Evolutionary conservation across 2,797 vertebrate species (phyloP), one percentile per base, ranked within the genome.

Genomic region (Clamator glandarius): DNA sequence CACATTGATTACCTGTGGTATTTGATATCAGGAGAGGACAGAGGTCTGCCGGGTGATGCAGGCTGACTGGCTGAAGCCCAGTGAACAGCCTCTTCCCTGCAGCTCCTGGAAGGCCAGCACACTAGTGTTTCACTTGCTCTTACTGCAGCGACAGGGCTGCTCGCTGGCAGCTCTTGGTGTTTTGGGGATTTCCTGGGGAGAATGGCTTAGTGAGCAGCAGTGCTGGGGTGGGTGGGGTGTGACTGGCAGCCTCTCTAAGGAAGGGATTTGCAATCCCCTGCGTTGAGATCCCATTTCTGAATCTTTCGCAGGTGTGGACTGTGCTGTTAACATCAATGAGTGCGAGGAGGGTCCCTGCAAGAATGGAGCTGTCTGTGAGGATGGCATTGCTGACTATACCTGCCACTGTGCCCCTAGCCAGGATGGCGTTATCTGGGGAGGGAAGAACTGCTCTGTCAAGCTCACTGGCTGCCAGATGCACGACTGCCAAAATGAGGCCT

Each of bases 271-370:
- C 94, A n/a, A 6, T 41, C 82, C 73, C 35, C 77, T 17, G 67
- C 83, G 19, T 57, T 87, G 89, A 93, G 91, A 91, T 73, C 83
- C 80, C 75, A 0, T 92, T 69, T 94, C 95, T 94, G 4, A 68
- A 82, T 97, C 70, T 77, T 78, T 50, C 31, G 2, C 97, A 99
- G 99, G 99, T 86, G 88, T 97, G 24, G 97, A 98, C 11, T 99
- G 99, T 92, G 98, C 98, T 96, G 98, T 98, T 23, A 98, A 99
- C 84, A 97, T 99, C 61, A 97, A 99, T 5, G 99, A 99, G 84
- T 99, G 99, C 84, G 98, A 98, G 90, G 98, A 98, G 44, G 92
- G 94, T 67, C 99, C 99, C 16, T 99, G 99, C 95, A 95, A 98
- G 96, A 99, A 99, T 1, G 98, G 98, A 4, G 99, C 98, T 76